Evolutionary conservation across 2,113 vertebrate species (phyloP).

Genomic region (Spermophilus dauricus): DNA sequence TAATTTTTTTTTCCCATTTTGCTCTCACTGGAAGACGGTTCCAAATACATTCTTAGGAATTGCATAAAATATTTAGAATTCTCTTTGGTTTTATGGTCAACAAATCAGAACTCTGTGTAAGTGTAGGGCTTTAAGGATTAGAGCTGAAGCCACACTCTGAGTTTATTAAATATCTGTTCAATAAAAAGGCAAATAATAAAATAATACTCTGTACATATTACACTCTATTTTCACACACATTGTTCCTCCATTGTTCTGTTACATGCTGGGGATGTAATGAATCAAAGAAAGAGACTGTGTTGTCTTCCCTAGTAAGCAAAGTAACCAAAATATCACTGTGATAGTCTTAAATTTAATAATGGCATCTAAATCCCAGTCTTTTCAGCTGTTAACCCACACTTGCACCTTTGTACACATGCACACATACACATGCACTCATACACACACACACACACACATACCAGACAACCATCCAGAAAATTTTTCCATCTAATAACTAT

Average conservation of each 20-base stretch:
- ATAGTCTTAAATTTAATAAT: constrained; percentile 6
- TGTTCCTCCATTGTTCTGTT: not conserved
- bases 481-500: not conserved
- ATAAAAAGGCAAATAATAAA: constrained; percentile 17
- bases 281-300: not conserved
- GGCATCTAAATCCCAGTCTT: not conserved
- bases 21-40: constrained; percentile 18
- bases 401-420: not conserved
- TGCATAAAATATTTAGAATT: constrained; percentile 28
- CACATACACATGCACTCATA: not conserved
- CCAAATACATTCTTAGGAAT: not conserved
- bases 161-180: not conserved
- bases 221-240: not conserved
- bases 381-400: not conserved
- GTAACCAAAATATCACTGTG: not conserved
- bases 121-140: not conserved
- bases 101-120: not conserved
- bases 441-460: not conserved
- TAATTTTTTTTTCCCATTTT: not conserved
- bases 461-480: not conserved
- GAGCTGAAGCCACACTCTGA: not conserved
- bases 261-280: not conserved
- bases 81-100: not conserved
- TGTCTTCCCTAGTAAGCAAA: not conserved
- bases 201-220: not conserved